Evolutionary conservation across 2,888 invertebrate species (phyloP).

Genomic region (Baccha elongata): DNA sequence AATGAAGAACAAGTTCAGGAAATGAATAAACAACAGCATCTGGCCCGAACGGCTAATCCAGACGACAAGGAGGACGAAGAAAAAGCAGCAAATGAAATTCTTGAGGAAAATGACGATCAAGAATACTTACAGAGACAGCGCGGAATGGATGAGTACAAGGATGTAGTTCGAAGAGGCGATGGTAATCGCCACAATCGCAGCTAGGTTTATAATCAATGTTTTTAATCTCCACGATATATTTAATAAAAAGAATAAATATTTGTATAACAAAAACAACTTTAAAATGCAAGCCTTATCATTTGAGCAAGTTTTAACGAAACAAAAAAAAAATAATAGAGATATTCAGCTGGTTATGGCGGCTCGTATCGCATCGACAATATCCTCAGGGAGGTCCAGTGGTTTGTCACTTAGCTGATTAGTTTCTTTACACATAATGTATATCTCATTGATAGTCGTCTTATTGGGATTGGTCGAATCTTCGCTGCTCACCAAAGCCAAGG

Average conservation of each 20-base stretch:
- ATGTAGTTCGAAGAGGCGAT: conserved; percentile 93
- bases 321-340: not conserved
- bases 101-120: conserved; percentile 89
- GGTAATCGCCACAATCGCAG: conserved; percentile 93
- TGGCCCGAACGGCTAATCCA: conserved; percentile 82
- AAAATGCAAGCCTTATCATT: conserved; percentile 38
- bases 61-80: conserved; percentile 85
- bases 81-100: conserved; percentile 84
- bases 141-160: conserved; percentile 93
- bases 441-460: conserved; percentile 79
- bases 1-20: conserved; percentile 81
- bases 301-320: conserved; percentile 4
- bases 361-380: conserved; percentile 80
- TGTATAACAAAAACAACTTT: conserved; percentile 29
- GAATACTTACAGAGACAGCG: conserved; percentile 86
- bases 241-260: conserved; percentile 38
- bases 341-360: conserved; percentile 77
- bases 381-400: conserved; percentile 80
- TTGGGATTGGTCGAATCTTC: conserved; percentile 78
- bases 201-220: conserved; percentile 80
- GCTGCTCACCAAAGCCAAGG: conserved; percentile 80
- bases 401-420: conserved; percentile 80
- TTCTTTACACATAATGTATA: conserved; percentile 79
- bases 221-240: conserved; percentile 14
- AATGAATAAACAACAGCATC: conserved; percentile 79